Base-by-base conservation (phyloP, 2,113 vertebrate genomes). In the Motacilla alba region DNA sequence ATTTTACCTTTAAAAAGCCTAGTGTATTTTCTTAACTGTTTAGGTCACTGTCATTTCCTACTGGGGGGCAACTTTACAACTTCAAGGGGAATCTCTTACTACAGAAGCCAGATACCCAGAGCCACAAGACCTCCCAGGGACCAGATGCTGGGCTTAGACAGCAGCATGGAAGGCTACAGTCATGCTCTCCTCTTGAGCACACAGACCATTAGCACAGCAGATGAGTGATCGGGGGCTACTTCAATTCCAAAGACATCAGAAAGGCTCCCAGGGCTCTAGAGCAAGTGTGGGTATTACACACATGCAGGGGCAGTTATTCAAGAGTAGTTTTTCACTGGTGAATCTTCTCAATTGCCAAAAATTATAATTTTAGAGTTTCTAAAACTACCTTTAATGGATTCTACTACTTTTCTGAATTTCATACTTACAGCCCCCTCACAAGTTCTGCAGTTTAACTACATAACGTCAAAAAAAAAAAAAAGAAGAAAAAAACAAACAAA, bases 201-300 rank as follows among this genome's bases (percentile, higher is more conserved):
- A 33, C 8, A 33, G 63, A 44, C 26, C 33, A 19, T 13, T 43
- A 68, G 60, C 62, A 70, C 35, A 60, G 39, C 73, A 80, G 31
- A 76, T 0, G 0, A 53, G 6, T 15, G 41, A 10, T 0, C 8
- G 3, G 5, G 15, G 17, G 11, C 56, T 41, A 28, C 35, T 73
- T 33, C 33, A 8, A 21, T 33, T 24, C 67, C 73, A 87, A 80
- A 68, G 15, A 26, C 47, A 60, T 4, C 49, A 59, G 33, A 22
- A 50, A 75, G 53, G 35, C 41, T 89, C 35, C 39, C 13, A 17
- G 28, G 47, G 53, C 62, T 63, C 66, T 5, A 27, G 10, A 53
- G 23, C 2, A 24, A 44, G 23, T 5, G 19, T 23, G 27, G 26
- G 20, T 26, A 39, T 31, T 13, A 70, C 1, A 6, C 62, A 82